Evolutionary conservation across 2,113 vertebrate species (phyloP), one percentile per base, ranked within the genome.

Genomic region (Festucalex cinctus): DNA sequence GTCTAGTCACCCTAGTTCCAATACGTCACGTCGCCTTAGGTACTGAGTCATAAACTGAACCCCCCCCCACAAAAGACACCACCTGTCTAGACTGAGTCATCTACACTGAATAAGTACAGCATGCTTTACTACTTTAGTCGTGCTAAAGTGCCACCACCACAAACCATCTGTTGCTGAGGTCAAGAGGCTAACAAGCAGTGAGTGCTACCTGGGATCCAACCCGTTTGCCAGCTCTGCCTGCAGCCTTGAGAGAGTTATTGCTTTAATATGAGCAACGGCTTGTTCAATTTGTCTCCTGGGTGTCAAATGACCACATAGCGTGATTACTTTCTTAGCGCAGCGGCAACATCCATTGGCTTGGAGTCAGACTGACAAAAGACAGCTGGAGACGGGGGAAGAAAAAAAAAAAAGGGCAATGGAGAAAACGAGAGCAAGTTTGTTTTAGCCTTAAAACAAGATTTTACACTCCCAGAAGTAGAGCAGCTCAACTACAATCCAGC

Each of bases 231-330:
- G 26, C 41, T 37, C 63, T 17, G 63, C 57, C 82, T 41, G 71
- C 70, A 68, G 68, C 72, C 66, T 41, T 37, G 20, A 75, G 77
- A 86, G 86, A 90, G 80, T 89, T 88, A 90, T 86, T 81, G 83
- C 84, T 91, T 89, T 89, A 91, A 91, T 90, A 90, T 84, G 79
- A 86, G 79, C 76, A 83, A 71, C 69, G 60, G 83, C 81, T 79
- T 69, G 86, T 83, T 87, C 80, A 83, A 89, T 90, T 83, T 83
- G 84, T 88, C 81, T 81, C 73, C 78, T 66, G 71, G 41, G 76
- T 83, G 81, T 89, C 83, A 85, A 81, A 59, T 71, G 65, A 85
- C 76, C 16, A 77, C 80, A 68, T 22, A 36, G 51, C 36, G 65
- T 89, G 82, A 90, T 90, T 84, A 89, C 83, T 88, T 87, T 88